phyloP scores from a whole-genome alignment of 2,797 vertebrate species.

The Picus viridis region DNA sequence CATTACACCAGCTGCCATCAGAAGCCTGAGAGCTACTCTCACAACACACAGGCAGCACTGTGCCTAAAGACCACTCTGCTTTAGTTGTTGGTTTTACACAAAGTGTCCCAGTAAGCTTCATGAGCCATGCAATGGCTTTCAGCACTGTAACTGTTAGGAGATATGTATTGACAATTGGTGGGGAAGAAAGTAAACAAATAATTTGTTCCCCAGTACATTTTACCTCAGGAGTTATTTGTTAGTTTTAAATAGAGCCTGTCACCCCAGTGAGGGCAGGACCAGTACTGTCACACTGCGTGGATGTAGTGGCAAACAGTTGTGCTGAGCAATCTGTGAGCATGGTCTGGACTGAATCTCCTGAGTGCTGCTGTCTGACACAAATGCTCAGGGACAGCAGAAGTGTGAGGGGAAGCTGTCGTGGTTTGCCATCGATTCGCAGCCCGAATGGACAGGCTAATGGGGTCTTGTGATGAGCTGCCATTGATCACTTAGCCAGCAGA shows the following conservation, averaged over 20 bases:
- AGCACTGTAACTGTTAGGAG: neutral
- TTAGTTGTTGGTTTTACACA: neutral
- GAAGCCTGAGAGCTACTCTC: neutral
- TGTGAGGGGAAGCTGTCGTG: fast-evolving
- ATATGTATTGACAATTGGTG: neutral
- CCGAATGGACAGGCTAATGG: neutral
- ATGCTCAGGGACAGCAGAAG: neutral
- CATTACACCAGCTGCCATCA: neutral
- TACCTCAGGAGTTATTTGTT: neutral
- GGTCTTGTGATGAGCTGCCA: neutral
- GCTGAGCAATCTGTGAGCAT: neutral
- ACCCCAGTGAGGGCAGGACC: neutral
- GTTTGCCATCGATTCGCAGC: neutral
- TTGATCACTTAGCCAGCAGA: neutral
- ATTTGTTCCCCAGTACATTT: neutral
- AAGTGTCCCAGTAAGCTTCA: neutral
- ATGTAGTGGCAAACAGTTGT: fast-evolving
- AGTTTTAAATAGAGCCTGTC: neutral
- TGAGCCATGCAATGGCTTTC: neutral
- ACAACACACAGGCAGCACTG: neutral
- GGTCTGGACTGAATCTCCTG: fast-evolving
- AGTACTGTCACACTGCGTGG: neutral
- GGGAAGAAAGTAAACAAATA: fast-evolving
- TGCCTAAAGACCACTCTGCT: neutral
- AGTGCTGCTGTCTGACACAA: fast-evolving